Base-by-base conservation (phyloP, 92 coral and sea anemone species). In the Epizoanthus scotinus region DNA sequence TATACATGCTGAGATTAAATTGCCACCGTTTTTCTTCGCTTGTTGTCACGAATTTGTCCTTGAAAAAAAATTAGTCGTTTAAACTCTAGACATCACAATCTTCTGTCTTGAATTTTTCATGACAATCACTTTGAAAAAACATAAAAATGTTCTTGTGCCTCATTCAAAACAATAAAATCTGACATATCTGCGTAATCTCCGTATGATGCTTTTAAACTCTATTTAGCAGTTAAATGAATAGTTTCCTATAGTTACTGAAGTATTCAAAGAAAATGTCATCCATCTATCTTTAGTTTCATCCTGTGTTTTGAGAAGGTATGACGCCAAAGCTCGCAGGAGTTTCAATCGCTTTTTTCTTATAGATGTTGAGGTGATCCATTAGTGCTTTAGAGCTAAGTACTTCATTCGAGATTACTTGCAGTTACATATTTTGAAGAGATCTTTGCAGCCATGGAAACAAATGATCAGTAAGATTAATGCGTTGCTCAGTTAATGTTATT, bases 131-230 rank as follows among this genome's bases (percentile, higher is more conserved):
- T 71, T 54, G 63, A 54, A 24, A 52, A 71, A 71, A 71, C 78
- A 71, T 71, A 63, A 71, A 71, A 71, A 74, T 34, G 40, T n/a
- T 58, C 56, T 36, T 38, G 36, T 42, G 9, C 67, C 81, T 75
- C 81, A 75, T 53, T 75, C 68, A 38, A 75, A 75, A 75, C 81
- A 75, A 75, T 75, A 67, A 75, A 75, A 59, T 14, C 6, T 75
- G 81, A 75, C 81, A 75, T 29, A 17, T 75, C 24, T 66, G 42
- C 47, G 63, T 75, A 75, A 75, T 75, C 81, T 75, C 81, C 13
- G 38, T 49, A 67, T 63, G 81, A 59, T 60, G 69, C 81, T 59
- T 75, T 75, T 75, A 59, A 75, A 58, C 52, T 55, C 81, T 59
- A 58, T 75, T 75, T 75, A 75, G 81, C 47, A 58, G 69, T 38